Evolutionary conservation across 2,113 vertebrate species (phyloP).

Genomic region (Xyrauchen texanus): DNA sequence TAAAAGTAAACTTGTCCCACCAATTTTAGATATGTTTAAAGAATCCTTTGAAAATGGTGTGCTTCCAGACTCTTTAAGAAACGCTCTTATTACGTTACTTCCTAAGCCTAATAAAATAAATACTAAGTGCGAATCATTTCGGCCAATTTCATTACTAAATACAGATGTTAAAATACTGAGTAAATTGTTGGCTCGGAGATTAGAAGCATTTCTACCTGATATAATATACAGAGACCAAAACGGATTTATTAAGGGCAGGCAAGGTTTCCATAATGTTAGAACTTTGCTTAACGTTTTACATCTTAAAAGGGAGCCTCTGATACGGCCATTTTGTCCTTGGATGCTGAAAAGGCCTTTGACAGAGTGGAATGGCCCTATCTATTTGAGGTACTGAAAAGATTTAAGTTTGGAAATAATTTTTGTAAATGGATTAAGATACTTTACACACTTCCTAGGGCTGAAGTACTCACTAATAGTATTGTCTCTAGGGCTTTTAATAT

Average conservation of each 20-base stretch:
- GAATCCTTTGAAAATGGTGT: neutral
- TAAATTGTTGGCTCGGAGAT: neutral
- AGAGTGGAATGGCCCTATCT: neutral
- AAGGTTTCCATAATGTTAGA: constrained; percentile 4
- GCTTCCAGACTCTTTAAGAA: neutral
- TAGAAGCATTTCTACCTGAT: constrained; percentile 2
- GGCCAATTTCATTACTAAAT: neutral
- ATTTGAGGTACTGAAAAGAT: constrained; percentile 2
- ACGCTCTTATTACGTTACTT: too few species aligned
- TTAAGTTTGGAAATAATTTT: neutral
- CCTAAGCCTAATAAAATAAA: neutral
- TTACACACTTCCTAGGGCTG: neutral
- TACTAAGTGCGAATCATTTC: neutral
- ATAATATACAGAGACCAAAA: too few species aligned
- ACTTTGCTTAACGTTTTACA: neutral
- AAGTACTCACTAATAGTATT: neutral
- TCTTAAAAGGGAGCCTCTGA: neutral
- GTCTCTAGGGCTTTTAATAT: neutral
- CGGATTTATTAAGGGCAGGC: neutral
- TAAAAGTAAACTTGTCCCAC: neutral
- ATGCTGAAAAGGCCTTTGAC: neutral
- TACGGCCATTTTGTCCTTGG: constrained; percentile 1
- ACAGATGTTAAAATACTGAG: constrained; percentile 3
- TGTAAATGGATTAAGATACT: constrained; percentile 1
- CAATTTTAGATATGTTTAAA: neutral